Evolutionary conservation across 2,888 invertebrate genomes (phyloP).

Genomic region (Dryomyza anilis): DNA sequence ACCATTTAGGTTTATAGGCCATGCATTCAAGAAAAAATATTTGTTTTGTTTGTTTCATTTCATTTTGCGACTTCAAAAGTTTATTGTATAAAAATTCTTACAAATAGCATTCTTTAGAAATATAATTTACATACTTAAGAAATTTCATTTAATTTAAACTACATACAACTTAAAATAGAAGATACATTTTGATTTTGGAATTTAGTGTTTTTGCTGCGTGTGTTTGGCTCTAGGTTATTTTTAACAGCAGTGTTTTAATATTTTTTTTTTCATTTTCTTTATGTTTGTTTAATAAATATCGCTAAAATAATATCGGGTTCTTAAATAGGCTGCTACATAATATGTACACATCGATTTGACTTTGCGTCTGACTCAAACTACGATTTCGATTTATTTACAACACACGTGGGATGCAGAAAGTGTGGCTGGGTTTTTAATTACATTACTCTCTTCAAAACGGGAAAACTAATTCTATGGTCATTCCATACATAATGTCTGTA

Average conservation of each 20-base stretch:
- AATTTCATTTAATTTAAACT: conserved; percentile 22
- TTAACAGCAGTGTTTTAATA: too few species aligned
- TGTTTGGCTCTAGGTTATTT: background rate
- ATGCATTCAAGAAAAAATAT: too few species aligned
- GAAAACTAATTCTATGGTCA: too few species aligned
- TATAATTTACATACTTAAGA: conserved; percentile 18
- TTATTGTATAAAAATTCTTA: conserved; percentile 23
- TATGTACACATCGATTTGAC: conserved; percentile 4
- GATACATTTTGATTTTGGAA: conserved; percentile 25
- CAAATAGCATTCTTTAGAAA: conserved; percentile 7
- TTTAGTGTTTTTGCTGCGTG: conserved; percentile 17
- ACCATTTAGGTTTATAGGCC: too few species aligned
- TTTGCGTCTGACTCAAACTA: too few species aligned
- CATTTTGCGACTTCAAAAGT: conserved; percentile 17
- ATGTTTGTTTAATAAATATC: conserved; percentile 17
- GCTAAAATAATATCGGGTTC: conserved; percentile 1
- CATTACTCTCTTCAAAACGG: too few species aligned
- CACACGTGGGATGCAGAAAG: too few species aligned
- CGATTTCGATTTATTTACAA: too few species aligned
- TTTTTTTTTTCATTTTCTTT: too few species aligned
- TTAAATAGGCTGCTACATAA: background rate
- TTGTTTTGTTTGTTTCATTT: background rate
- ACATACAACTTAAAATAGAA: conserved; percentile 16
- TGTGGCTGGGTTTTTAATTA: too few species aligned
- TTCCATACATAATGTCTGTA: too few species aligned